phyloP scores from a whole-genome alignment of 2,888 invertebrate species.

The Chouioia cunea region DNA sequence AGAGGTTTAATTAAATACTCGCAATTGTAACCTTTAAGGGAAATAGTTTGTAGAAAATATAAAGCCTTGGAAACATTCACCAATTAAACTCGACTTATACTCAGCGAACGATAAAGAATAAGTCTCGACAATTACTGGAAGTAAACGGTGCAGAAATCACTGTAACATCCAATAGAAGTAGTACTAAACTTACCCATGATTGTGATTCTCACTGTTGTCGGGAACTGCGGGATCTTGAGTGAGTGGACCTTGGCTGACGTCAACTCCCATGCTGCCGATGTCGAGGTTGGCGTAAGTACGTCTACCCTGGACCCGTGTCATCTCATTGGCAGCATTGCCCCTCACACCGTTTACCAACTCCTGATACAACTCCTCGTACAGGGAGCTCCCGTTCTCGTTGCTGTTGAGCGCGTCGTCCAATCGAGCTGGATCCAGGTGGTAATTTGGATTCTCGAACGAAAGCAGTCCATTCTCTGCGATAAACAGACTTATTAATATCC shows the following conservation, averaged over 20 bases:
- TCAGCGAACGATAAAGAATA: too few relatives aligned
- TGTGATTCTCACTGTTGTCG: conserved; percentile 68
- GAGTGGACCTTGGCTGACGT: conserved; percentile 74
- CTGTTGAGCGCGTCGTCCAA: conserved; percentile 83
- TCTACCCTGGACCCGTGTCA: conserved; percentile 70
- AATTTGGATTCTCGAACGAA: conserved; percentile 93
- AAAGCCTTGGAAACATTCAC: too few relatives aligned
- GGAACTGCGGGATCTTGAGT: conserved; percentile 67
- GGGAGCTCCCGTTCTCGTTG: conserved; percentile 72
- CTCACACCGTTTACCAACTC: conserved; percentile 70
- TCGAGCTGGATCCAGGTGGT: conserved; percentile 83
- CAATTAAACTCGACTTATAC: too few relatives aligned
- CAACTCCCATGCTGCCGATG: conserved; percentile 80
- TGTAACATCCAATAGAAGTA: too few relatives aligned
- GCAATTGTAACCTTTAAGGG: too few relatives aligned
- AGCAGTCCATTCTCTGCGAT: conserved; percentile 88
- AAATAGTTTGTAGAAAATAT: too few relatives aligned
- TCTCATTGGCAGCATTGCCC: conserved; percentile 72
- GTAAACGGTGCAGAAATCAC: too few relatives aligned
- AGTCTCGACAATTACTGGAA: too few relatives aligned
- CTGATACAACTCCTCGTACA: conserved; percentile 81
- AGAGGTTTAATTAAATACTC: too few relatives aligned
- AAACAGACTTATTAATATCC: too few relatives aligned
- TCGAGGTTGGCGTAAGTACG: conserved; percentile 78
- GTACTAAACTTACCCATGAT: conserved; percentile 70